Conservation (phyloP, 2,888 invertebrate genomes). For the Cataglyphis cursor region DNA sequence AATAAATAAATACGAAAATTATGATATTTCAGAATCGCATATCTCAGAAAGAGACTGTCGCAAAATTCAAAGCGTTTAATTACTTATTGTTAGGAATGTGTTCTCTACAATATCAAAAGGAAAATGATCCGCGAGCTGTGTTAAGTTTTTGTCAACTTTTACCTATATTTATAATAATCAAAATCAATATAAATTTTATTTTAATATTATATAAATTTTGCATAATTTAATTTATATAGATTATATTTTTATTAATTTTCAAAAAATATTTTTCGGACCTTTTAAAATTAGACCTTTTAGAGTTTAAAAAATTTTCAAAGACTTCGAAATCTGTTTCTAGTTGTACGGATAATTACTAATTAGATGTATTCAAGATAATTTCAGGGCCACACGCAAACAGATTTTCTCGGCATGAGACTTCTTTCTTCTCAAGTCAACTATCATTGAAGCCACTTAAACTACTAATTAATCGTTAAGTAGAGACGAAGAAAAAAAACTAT, state of each 20-base stretch:
- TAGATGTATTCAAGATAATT: conserved; percentile 8
- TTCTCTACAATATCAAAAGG: too few species aligned
- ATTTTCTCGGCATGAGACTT: conserved; percentile 5
- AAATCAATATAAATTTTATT: too few species aligned
- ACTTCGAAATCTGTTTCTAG: not conserved
- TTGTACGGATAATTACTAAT: not conserved
- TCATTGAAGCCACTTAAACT: not conserved
- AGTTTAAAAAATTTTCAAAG: not conserved
- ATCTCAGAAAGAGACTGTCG: too few species aligned
- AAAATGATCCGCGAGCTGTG: too few species aligned
- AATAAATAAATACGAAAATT: too few species aligned
- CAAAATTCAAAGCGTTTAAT: too few species aligned
- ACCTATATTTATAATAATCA: not conserved
- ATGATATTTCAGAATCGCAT: too few species aligned
- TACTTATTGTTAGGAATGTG: too few species aligned
- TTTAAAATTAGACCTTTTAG: not conserved
- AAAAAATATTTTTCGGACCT: not conserved
- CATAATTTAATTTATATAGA: not conserved
- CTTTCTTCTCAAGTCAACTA: not conserved
- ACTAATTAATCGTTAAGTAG: conserved; percentile 35
- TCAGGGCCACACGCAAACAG: conserved; percentile 19
- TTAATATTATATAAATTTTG: too few species aligned
- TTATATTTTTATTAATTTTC: not conserved
- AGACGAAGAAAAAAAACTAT: not conserved
- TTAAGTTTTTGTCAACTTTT: too few species aligned